Percentiles rank a stretch among this genome's conserved stretches.
phyloP scores from a whole-genome alignment of 2,888 invertebrate species.

The Pherbina coryleti region DNA sequence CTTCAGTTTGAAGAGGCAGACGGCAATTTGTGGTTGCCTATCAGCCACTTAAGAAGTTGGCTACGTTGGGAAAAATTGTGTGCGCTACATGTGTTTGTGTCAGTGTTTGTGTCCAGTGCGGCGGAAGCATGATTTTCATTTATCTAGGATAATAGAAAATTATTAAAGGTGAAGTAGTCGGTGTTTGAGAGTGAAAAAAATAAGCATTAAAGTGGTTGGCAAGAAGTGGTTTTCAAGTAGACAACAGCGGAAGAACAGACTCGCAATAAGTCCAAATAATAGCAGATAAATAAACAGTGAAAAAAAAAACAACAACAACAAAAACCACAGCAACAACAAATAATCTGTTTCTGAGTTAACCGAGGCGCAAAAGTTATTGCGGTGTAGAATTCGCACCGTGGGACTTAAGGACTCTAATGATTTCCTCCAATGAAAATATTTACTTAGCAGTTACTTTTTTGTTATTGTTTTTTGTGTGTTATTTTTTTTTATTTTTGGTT shows the following conservation, averaged over 20 bases:
- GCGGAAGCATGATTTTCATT: not conserved
- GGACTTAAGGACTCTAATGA: too few relatives aligned
- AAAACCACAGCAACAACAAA: slow-evolving; percentile 12
- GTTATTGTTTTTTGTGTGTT: too few relatives aligned
- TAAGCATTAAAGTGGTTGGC: not conserved
- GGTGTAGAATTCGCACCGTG: not conserved
- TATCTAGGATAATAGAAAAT: slow-evolving; percentile 13
- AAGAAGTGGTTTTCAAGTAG: not conserved
- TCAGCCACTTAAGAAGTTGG: not conserved
- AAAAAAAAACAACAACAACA: slow-evolving; percentile 24
- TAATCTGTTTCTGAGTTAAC: slow-evolving; percentile 33
- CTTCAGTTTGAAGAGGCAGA: not conserved
- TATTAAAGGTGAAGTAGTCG: not conserved
- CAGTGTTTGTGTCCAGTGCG: not conserved
- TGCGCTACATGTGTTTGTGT: not conserved
- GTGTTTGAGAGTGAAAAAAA: slow-evolving; percentile 2
- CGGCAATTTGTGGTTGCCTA: not conserved
- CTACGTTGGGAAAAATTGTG: not conserved
- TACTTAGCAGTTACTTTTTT: too few relatives aligned
- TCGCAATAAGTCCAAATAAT: not conserved
- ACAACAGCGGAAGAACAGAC: not conserved
- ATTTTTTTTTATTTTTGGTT: too few relatives aligned
- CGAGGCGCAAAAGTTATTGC: slow-evolving; percentile 47
- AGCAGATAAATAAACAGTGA: slow-evolving; percentile 13
- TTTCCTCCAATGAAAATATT: too few relatives aligned